Conservation (phyloP, 1,140 invertebrate genomes). For the Muscidifurax raptorellus region DNA sequence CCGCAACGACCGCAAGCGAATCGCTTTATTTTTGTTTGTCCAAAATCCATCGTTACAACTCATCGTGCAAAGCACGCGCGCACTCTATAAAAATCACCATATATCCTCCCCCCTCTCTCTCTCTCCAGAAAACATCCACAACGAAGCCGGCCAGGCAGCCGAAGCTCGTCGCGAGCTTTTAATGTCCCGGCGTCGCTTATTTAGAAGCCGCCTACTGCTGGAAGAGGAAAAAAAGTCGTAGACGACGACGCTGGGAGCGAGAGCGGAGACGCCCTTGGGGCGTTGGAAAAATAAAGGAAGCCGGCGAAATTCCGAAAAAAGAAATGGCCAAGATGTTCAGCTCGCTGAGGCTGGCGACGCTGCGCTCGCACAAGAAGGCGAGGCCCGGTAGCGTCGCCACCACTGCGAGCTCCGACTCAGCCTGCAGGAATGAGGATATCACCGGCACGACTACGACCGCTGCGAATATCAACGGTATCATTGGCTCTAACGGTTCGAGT, state of each 20-base stretch:
- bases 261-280: not conserved
- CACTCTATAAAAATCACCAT: too few relatives aligned
- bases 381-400: conserved; percentile 72
- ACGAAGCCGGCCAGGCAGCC: not conserved
- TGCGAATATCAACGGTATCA: conserved; percentile 19
- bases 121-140: not conserved
- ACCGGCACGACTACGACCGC: not conserved
- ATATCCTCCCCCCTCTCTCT: too few relatives aligned
- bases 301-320: not conserved
- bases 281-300: not conserved
- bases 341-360: conserved; percentile 70
- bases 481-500: too few relatives aligned
- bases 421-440: not conserved
- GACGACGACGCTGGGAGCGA: not conserved
- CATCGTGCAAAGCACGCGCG: not conserved
- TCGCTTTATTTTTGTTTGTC: too few relatives aligned
- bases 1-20: too few relatives aligned
- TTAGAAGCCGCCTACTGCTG: not conserved
- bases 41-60: too few relatives aligned
- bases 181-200: not conserved
- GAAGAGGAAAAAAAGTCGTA: not conserved
- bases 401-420: conserved; percentile 68
- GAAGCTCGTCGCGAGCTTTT: not conserved
- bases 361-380: conserved; percentile 71
- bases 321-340: conserved; percentile 71